phyloP scores from a whole-genome alignment of 2,888 invertebrate genomes.

The Diarsia brunnea region DNA sequence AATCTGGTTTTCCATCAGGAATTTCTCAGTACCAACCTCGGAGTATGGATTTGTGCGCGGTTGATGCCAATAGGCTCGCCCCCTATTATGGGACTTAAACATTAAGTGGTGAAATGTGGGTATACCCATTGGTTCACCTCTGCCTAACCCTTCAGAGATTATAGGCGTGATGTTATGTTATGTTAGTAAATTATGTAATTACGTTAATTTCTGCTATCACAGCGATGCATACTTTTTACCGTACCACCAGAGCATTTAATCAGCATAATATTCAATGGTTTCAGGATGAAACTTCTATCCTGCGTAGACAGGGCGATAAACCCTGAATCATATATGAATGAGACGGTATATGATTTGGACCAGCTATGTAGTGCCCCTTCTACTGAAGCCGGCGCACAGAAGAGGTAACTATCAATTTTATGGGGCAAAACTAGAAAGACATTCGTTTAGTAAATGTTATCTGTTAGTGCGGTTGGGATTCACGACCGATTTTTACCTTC shows the following conservation, averaged over 20 bases:
- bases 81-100: no score
- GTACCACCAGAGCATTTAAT: not conserved
- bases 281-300: conserved; percentile 91
- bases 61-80: no score
- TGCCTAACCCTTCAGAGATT: no score
- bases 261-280: conserved; percentile 55
- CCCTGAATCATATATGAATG: conserved; percentile 90
- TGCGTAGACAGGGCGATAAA: conserved; percentile 93
- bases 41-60: no score
- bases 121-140: no score
- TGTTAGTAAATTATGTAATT: not conserved
- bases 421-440: not conserved
- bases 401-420: conserved; percentile 73
- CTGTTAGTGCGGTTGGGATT: not conserved
- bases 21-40: no score
- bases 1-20: no score
- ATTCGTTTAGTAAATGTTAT: not conserved
- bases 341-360: conserved; percentile 94
- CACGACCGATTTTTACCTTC: not conserved
- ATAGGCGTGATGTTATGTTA: no score
- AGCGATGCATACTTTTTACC: not conserved
- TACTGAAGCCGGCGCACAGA: conserved; percentile 76
- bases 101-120: no score
- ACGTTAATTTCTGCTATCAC: not conserved
- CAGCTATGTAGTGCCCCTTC: conserved; percentile 71